Base-by-base conservation (phyloP, 2,888 invertebrate genomes). In the Idaea dimidiata region DNA sequence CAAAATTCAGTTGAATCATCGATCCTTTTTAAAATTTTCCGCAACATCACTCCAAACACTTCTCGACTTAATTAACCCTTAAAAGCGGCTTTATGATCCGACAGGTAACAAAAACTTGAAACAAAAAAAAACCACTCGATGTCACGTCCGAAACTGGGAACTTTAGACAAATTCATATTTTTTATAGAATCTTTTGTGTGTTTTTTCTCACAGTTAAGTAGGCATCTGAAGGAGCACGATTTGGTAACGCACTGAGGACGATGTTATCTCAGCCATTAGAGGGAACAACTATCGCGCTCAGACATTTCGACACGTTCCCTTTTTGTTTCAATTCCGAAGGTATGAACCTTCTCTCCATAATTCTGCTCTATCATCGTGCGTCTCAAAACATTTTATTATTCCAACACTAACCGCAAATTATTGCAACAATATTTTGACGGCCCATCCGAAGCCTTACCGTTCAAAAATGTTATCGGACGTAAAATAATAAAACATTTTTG, bases 171-270 rank as follows among this genome's bases (percentile, higher is more conserved):
- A 89, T 84, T 88, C 87, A 87, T 83, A 84, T 82, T 88, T 88
- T 88, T 89, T 88, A 87, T 86, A 79, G 75, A 71, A 76, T 70
- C 88, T 87, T 89, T 91, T 90, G 88, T 88, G 81, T 84, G 83
- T 89, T 90, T 89, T 89, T 90, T 92, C 91, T 91, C 90, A 91
- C 89, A 91, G 89, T 83, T 86, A 82, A 80, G 71, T 79, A 84
- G 77, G 83, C 85, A 86, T 87, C 89, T 87, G 86, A 86, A 83
- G 88, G 81, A 88, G 91, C 91, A 90, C 88, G 90, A 89, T 82
- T 84, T 84, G 75, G 88, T 88, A 89, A 88, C 86, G 89, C 87
- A 89, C 88, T 84, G 83, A 80, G 80, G 70, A 75, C 83, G 91
- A 92, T 92, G 79, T 85, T 90, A 92, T 92, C 91, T 74, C 74